Evolutionary conservation across 2,113 vertebrate genomes (phyloP).

Genomic region (Salvator merianae): DNA sequence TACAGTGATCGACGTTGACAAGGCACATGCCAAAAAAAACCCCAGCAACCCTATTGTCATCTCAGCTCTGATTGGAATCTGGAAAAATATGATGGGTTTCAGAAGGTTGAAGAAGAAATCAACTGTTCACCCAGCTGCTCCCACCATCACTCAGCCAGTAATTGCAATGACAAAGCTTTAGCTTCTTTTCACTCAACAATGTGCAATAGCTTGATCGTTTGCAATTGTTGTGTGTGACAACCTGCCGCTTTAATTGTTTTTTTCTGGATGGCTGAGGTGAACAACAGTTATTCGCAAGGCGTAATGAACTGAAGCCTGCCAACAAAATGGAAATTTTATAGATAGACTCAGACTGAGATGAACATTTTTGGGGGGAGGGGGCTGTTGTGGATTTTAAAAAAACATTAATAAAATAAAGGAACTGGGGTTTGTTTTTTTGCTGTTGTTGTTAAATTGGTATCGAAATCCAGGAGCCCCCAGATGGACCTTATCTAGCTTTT

Average conservation of each 20-base stretch:
- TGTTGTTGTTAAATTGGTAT: background rate
- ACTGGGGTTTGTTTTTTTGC: background rate
- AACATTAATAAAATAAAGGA: too few relatives aligned
- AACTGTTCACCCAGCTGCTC: background rate
- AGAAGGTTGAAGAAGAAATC: background rate
- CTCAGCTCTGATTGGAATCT: background rate
- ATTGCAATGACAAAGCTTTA: background rate
- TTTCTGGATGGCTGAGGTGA: constrained; percentile 27
- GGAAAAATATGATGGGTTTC: background rate
- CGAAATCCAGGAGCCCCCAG: background rate
- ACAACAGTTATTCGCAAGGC: background rate
- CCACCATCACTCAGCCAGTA: background rate
- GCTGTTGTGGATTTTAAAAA: background rate
- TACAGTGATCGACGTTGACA: constrained; percentile 20
- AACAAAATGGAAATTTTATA: background rate
- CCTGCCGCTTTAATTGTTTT: constrained; percentile 9
- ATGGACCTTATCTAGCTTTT: background rate
- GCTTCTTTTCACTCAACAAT: background rate
- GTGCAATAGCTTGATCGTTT: background rate
- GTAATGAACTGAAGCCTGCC: background rate
- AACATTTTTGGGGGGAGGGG: background rate
- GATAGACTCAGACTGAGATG: background rate
- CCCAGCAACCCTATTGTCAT: background rate
- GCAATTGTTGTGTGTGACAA: constrained; percentile 8
- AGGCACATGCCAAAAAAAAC: background rate